Percentiles rank a stretch among this genome's conserved stretches.
Conservation (phyloP, 1,140 invertebrate species). For the Caerostris extrusa region DNA sequence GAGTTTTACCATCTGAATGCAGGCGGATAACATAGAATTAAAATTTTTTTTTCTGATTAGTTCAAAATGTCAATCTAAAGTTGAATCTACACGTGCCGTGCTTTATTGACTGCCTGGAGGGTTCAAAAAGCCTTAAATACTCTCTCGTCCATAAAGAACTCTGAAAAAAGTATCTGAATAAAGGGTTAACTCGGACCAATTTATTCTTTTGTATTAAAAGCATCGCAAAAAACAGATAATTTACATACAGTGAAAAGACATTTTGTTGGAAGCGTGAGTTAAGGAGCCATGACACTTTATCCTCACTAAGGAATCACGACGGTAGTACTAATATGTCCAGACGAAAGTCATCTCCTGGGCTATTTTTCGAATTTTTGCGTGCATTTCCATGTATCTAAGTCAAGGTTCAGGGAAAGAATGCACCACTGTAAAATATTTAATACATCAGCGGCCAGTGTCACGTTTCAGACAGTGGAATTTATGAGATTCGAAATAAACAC, state of each 20-base stretch:
- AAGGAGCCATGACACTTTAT: constrained; percentile 6
- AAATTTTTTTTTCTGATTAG: too few relatives aligned
- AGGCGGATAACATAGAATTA: too few relatives aligned
- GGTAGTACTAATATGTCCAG: not conserved
- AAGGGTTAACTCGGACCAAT: not conserved
- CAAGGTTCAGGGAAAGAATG: constrained; percentile 27
- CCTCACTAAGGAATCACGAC: not conserved
- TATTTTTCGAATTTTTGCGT: constrained; percentile 13
- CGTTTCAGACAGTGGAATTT: not conserved
- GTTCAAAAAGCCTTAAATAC: not conserved
- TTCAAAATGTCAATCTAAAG: too few relatives aligned
- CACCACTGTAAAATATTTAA: constrained; percentile 13
- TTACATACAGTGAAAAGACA: constrained; percentile 41
- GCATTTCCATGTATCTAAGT: constrained; percentile 34
- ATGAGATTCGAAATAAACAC: not conserved
- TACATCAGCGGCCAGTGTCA: not conserved
- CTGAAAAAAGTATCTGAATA: not conserved
- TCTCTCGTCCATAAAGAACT: not conserved
- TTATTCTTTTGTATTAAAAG: constrained; percentile 15
- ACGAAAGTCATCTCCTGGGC: not conserved
- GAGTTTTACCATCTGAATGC: too few relatives aligned
- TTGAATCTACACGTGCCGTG: too few relatives aligned
- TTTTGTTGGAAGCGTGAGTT: constrained; percentile 24
- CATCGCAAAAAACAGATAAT: not conserved
- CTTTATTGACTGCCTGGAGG: too few relatives aligned